These are phyloP conservation scores for Barnardius zonarius DNA, from an alignment of 2,113 vertebrate species.

Conservation along the genomic window DNA sequence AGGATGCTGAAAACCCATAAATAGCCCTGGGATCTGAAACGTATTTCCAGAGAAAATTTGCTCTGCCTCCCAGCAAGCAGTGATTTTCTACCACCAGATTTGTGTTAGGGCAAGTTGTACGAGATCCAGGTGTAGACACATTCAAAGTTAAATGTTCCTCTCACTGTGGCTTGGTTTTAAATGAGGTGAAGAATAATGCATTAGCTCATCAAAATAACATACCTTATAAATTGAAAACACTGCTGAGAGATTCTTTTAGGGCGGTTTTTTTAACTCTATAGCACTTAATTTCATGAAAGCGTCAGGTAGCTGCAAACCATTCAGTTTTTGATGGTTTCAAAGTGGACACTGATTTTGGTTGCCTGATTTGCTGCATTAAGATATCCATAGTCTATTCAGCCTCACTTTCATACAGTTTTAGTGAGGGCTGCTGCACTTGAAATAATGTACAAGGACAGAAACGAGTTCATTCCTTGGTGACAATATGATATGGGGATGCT, in stretches of 20 bases:
- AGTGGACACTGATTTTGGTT: neutral
- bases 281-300: neutral
- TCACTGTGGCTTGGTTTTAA: neutral
- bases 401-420: neutral
- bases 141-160: neutral
- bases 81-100: neutral
- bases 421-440: neutral
- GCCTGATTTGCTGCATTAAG: neutral
- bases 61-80: slow-evolving; percentile 1
- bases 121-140: slow-evolving; percentile 5
- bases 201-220: neutral
- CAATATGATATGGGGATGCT: neutral
- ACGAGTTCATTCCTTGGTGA: neutral
- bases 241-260: neutral
- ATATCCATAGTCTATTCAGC: neutral
- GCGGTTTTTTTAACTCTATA: neutral
- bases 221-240: neutral
- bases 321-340: neutral
- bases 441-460: neutral
- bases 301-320: neutral
- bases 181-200: neutral
- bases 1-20: neutral
- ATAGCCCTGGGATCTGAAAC: slow-evolving; percentile 5
- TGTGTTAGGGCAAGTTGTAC: neutral
- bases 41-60: neutral